These are phyloP conservation scores for Sphaerophoria rueppellii DNA, from an alignment of 2,888 invertebrate genomes.

Conservation along the genomic window DNA sequence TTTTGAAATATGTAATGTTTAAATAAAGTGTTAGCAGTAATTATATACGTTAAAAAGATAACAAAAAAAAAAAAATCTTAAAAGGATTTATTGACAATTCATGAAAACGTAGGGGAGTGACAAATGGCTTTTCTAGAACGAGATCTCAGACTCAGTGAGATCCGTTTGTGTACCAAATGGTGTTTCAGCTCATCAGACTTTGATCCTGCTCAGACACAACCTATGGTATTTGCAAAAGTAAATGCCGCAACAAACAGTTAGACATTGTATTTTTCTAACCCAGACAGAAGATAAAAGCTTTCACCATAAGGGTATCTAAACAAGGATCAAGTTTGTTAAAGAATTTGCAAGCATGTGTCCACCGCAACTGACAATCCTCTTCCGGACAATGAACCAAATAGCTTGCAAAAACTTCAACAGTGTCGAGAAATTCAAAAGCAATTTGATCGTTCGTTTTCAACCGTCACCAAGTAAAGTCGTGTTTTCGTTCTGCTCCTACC, in stretches of 20 bases:
- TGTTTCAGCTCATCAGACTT: constrained; percentile 1
- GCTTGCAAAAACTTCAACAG: neutral
- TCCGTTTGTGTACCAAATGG: neutral
- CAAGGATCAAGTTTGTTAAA: neutral
- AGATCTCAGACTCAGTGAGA: neutral
- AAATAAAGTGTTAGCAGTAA: no score
- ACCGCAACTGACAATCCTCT: neutral
- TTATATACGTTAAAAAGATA: neutral
- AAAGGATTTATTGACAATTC: neutral
- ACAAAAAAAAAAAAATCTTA: neutral
- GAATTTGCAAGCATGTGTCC: neutral
- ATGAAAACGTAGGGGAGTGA: neutral
- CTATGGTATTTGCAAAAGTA: neutral
- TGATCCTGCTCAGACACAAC: neutral
- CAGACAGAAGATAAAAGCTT: constrained; percentile 1
- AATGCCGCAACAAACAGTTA: neutral
- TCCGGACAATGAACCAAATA: neutral
- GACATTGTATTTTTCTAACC: neutral
- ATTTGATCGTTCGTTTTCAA: no score
- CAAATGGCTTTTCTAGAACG: neutral
- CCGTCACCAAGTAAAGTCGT: no score
- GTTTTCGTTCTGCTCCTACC: no score
- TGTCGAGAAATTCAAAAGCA: neutral
- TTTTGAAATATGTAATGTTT: no score
- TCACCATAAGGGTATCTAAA: neutral